Evolutionary conservation across 2,888 invertebrate genomes (phyloP), one percentile per base, ranked within the genome.

Genomic region (Craniophora ligustri): DNA sequence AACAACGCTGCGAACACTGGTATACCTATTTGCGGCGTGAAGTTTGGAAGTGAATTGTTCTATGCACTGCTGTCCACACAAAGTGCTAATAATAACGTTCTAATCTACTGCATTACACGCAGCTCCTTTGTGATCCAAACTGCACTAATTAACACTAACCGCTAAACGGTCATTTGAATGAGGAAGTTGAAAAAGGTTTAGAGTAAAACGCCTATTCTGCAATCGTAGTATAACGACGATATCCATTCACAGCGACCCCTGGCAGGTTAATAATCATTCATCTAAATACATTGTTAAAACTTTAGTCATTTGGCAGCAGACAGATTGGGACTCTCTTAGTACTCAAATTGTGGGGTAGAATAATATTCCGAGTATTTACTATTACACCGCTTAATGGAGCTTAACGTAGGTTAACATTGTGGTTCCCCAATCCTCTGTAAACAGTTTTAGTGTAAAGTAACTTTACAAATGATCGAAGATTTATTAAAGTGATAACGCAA

Each of bases 1-100:
- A 91, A 91, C 91, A 91, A 88, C 85, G 68, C 78, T 73, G 85
- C 69, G 81, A 87, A 89, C 86, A 88, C 70, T 59, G 77, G 73
- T 58, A 75, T 78, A 79, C 79, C 81, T 81, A 84, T 84, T 83
- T 82, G 84, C 56, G 85, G 85, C 64, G 51, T 54, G 63, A 78
- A 86, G 78, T 87, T 86, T 81, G 69, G 71, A 78, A 72, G 71
- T 63, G 76, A 77, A 79, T 81, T 75, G 75, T 73, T 77, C 70
- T 63, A 67, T 76, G 70, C 69, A 59, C 73, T 71, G 64, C 61
- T 68, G 58, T 45, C 65, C 56, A 62, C 62, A 63, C 65, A 70
- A 69, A 54, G 65, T 69, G 72, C 67, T 82, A 79, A 81, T 79
- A 76, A 76, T 75, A 75, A 72, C 64, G 50, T 67, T 67, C 57